Conservation (phyloP, 1,140 invertebrate species). For the Brachionus plicatilis region DNA sequence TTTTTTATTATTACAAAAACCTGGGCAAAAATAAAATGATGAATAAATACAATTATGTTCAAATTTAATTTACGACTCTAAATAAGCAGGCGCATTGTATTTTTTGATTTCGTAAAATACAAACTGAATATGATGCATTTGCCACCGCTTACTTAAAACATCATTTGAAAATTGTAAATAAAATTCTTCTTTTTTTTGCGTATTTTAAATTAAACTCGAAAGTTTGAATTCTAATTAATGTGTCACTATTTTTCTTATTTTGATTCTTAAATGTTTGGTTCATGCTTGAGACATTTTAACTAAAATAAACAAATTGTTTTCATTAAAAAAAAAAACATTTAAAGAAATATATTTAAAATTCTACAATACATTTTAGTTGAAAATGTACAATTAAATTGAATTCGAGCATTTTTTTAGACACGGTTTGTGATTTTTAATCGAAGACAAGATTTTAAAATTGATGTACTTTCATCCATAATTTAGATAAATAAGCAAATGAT, state of each 20-base stretch:
- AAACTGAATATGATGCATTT: not conserved
- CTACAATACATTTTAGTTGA: not conserved
- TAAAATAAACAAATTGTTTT: not conserved
- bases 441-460: not conserved
- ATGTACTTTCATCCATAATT: not conserved
- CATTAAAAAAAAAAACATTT: not conserved
- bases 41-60: conserved; percentile 34
- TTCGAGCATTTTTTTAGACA: not conserved
- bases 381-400: not conserved
- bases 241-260: not conserved
- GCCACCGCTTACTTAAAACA: not conserved
- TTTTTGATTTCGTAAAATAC: not conserved
- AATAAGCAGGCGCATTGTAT: not conserved
- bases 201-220: not conserved
- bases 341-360: not conserved
- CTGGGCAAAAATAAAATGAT: conserved; percentile 14
- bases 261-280: not conserved
- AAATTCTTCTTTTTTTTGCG: not conserved
- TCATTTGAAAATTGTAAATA: not conserved
- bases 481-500: not conserved
- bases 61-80: conserved; percentile 25
- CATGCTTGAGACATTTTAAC: not conserved
- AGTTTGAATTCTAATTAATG: not conserved
- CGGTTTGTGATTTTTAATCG: not conserved
- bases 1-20: not conserved